Evolutionary conservation across 2,888 invertebrate species (phyloP).

Genomic region (Colletes collaris): DNA sequence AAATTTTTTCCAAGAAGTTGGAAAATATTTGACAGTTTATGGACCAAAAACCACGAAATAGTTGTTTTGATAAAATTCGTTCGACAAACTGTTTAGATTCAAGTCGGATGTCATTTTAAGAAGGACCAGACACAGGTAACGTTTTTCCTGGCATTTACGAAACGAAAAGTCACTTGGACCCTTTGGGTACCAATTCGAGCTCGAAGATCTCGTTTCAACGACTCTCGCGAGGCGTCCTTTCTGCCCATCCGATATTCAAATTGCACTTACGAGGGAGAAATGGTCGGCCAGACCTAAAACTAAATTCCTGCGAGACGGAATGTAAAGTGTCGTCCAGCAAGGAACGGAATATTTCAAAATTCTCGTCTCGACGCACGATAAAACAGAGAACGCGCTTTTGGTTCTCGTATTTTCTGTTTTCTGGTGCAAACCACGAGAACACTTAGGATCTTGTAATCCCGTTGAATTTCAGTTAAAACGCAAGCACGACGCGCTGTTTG

Average conservation of each 20-base stretch:
- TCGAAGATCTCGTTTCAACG: conserved; percentile 15
- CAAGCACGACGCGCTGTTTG: too few species aligned
- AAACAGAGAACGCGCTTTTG: neutral
- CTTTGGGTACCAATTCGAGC: neutral
- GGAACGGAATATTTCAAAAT: conserved; percentile 3
- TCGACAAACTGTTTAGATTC: too few species aligned
- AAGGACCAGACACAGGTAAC: too few species aligned
- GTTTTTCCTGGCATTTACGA: too few species aligned
- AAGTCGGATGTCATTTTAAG: too few species aligned
- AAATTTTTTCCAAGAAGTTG: neutral
- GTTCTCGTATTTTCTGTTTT: neutral
- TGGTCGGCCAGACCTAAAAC: neutral
- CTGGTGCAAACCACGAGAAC: too few species aligned
- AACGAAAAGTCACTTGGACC: neutral
- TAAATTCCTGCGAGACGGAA: conserved; percentile 3
- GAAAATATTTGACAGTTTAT: neutral
- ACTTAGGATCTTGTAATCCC: too few species aligned
- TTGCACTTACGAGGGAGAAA: neutral
- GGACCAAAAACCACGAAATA: too few species aligned
- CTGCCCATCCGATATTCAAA: conserved; percentile 31
- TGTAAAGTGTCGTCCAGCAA: conserved; percentile 8
- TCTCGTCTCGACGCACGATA: conserved; percentile 22
- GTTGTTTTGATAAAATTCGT: too few species aligned
- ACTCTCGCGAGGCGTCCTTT: neutral
- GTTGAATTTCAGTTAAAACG: too few species aligned